Conservation (phyloP, 2,888 invertebrate genomes). For the Chesias legatella region DNA sequence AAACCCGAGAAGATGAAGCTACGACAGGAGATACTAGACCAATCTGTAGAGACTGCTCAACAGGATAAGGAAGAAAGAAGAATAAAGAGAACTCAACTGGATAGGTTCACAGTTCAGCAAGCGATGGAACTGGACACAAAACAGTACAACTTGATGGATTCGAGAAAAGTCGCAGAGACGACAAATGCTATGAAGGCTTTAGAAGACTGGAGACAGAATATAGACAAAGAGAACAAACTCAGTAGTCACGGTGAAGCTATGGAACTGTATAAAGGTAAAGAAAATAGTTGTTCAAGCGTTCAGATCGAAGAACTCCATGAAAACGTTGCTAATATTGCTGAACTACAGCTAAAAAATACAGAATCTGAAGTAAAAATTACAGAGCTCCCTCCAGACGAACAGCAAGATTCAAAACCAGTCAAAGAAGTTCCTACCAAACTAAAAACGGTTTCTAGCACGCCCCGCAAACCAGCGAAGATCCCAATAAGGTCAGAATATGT, state of each 20-base stretch:
- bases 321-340: slow-evolving; percentile 13
- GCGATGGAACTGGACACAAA: slow-evolving; percentile 72
- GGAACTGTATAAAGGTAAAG: slow-evolving; percentile 7
- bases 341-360: slow-evolving; percentile 5
- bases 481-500: slow-evolving; percentile 59
- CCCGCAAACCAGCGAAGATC: slow-evolving; percentile 32
- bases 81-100: slow-evolving; percentile 76
- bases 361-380: slow-evolving; percentile 2
- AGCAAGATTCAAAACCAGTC: slow-evolving; percentile 3
- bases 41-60: slow-evolving; percentile 77
- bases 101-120: slow-evolving; percentile 74
- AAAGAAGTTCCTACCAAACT: slow-evolving; percentile 4
- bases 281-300: slow-evolving; percentile 17
- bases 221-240: slow-evolving; percentile 25
- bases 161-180: slow-evolving; percentile 81
- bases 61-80: slow-evolving; percentile 73
- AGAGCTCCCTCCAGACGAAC: slow-evolving; percentile 1
- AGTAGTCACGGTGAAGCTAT: slow-evolving; percentile 10
- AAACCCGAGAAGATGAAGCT: slow-evolving; percentile 79
- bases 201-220: slow-evolving; percentile 77
- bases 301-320: slow-evolving; percentile 18
- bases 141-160: slow-evolving; percentile 82
- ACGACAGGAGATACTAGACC: slow-evolving; percentile 79
- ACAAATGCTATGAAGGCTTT: slow-evolving; percentile 83
- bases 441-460: slow-evolving; percentile 7